Base-by-base conservation (phyloP, 2,113 vertebrate genomes). In the Megaleporinus macrocephalus region DNA sequence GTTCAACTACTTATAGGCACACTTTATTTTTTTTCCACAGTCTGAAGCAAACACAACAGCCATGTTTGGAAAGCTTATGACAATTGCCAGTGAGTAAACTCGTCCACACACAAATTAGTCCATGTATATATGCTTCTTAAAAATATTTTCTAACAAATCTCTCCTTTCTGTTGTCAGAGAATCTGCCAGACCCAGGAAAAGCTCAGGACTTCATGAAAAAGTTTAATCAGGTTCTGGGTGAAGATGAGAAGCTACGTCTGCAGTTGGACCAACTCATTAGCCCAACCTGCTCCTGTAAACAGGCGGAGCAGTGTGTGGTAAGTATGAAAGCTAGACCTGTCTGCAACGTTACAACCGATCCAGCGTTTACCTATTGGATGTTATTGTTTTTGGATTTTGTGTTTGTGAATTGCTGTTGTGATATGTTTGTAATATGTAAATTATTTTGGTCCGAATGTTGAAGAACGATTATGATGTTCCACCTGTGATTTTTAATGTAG, bases 181-280 rank as follows among this genome's bases (percentile, higher is more conserved):
- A 99, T 88, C 94, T 99, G 63, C 98, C 97, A 76, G 98, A 99
- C 79, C 97, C 97, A 82, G 98, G 98, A 66, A 99, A 99, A 92
- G 98, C 98, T 83, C 98, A 99, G 92, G 97, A 99, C 94, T 99
- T 99, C 93, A 97, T 99, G 94, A 99, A 99, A 91, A 99, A 96
- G 88, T 99, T 99, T 89, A 99, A 99, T 85, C 98, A 99, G 87
- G 98, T 97, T 89, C 95, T 99, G 11, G 97, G 96, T 65, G 98
- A 99, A 30, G 98, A 99, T 83, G 98, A 99, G 91, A 99, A 99
- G 87, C 95, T 99, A 44, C 86, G 96, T 66, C 92, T 94, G 79
- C 98, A 98, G 66, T 94, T 99, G 82, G 97, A 99, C 30, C 91
- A 96, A 75, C 93, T 99, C 81, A 99, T 99, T 89, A 99, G 97